Conservation (phyloP, 2,888 invertebrate genomes). For the Leucoma salicis region DNA sequence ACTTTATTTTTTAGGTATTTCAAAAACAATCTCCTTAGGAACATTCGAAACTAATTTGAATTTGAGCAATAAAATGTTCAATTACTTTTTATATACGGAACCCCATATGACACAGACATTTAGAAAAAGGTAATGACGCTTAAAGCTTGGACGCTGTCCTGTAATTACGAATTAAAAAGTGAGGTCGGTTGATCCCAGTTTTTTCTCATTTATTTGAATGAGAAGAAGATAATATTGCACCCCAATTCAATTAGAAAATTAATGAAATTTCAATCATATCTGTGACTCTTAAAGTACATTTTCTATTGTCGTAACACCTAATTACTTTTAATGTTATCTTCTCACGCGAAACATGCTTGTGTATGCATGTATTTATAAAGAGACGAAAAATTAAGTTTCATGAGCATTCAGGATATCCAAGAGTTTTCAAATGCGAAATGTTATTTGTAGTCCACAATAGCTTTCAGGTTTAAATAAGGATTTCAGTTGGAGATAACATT, state of each 20-base stretch:
- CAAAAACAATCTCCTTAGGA: slow-evolving; percentile 18
- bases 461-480: slow-evolving; percentile 15
- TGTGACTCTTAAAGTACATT: slow-evolving; percentile 36
- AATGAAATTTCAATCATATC: slow-evolving; percentile 34
- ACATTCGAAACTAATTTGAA: slow-evolving; percentile 55
- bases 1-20: too few relatives aligned
- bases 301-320: slow-evolving; percentile 39
- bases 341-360: slow-evolving; percentile 67
- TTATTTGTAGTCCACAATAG: slow-evolving; percentile 21
- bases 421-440: slow-evolving; percentile 32
- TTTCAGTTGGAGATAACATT: slow-evolving; percentile 2
- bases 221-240: slow-evolving; percentile 74
- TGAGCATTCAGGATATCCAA: slow-evolving; percentile 29
- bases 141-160: slow-evolving; percentile 78
- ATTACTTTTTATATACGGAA: slow-evolving; percentile 56
- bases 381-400: slow-evolving; percentile 69
- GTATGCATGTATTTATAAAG: slow-evolving; percentile 56
- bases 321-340: slow-evolving; percentile 75
- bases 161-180: slow-evolving; percentile 82
- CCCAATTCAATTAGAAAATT: slow-evolving; percentile 46
- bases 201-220: slow-evolving; percentile 79
- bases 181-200: slow-evolving; percentile 71
- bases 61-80: slow-evolving; percentile 61
- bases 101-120: slow-evolving; percentile 66
- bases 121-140: slow-evolving; percentile 80